Base-by-base conservation (phyloP, 1,140 invertebrate species). In the Drosophila triauraria region DNA sequence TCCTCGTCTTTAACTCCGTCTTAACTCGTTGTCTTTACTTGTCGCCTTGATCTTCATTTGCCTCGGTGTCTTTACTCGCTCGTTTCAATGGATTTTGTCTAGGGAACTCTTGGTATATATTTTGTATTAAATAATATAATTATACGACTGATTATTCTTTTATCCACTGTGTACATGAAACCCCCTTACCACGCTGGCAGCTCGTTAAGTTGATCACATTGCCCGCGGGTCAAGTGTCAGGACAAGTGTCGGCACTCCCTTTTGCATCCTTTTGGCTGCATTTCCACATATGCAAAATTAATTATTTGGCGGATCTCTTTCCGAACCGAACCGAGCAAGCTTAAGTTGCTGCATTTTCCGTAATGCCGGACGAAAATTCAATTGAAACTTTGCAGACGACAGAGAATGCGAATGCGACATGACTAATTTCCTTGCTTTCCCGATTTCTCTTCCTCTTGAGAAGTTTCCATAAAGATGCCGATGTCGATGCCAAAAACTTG, bases 351-450 rank as follows among this genome's bases (percentile, higher is more conserved):
- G 70, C 30, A 60, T 74, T 75, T 74, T 74, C 60, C 15, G 35
- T 3, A 56, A 42, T 40, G 47, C 57, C 40, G 40, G 63, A 56
- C 71, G 40, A 53, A 72, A 75, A 74, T 74, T 74, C 71, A 75
- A 74, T 74, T 54, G 50, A 85, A 84, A 84, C 82, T 84, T 84
- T 84, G 72, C 81, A 84, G 81, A 84, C 81, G 57, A 81, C 81
- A 72, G 70, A 38, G 70, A 74, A 74, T 74, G 75, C 61, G 44
- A 69, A 40, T 70, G 44, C 68, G 70, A 79, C 77, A 80, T 58
- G 78, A 58, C 78, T 81, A 80, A 81, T 81, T 85, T 84, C 38
- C 57, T 67, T 78, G 67, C 27, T 62, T 60, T 42, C 43, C 17
- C 46, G 53, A 58, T 44, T 62, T 46, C 42, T n/a, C 44, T 44